phyloP scores from a whole-genome alignment of 2,888 invertebrate genomes.

The Allolobophora icterica region DNA sequence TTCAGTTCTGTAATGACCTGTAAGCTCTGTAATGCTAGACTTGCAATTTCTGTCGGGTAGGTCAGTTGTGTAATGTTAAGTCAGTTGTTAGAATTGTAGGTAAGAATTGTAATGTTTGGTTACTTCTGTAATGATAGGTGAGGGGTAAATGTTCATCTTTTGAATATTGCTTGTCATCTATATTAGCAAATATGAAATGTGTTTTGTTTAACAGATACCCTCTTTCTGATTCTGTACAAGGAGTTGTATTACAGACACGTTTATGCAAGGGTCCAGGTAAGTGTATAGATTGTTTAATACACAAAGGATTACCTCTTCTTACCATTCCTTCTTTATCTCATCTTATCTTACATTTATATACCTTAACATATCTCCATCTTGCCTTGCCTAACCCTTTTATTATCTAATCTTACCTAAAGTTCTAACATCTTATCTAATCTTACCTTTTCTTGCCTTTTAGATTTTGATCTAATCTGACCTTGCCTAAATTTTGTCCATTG shows the following conservation, averaged over 20 bases:
- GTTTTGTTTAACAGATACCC: constrained; percentile 68
- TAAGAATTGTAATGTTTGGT: too few species aligned
- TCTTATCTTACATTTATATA: not conserved
- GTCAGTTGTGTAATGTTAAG: not conserved
- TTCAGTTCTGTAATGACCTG: too few species aligned
- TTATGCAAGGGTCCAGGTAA: constrained; percentile 81
- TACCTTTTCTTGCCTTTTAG: too few species aligned
- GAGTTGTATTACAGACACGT: constrained; percentile 97
- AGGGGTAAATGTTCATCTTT: not conserved
- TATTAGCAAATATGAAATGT: not conserved
- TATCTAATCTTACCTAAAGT: not conserved
- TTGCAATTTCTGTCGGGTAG: too few species aligned
- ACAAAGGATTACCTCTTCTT: not conserved
- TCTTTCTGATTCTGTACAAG: constrained; percentile 93
- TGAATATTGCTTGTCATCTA: not conserved
- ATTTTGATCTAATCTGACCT: too few species aligned
- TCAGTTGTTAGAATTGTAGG: too few species aligned
- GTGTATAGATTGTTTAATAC: constrained; percentile 35
- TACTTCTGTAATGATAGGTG: not conserved
- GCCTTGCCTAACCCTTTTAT: too few species aligned
- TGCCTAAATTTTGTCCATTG: too few species aligned
- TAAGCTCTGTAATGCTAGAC: too few species aligned
- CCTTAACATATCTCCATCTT: too few species aligned
- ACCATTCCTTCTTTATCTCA: not conserved
- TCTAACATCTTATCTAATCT: too few species aligned